Base-by-base conservation (phyloP, 1,140 invertebrate genomes). In the Drosophila tani region DNA sequence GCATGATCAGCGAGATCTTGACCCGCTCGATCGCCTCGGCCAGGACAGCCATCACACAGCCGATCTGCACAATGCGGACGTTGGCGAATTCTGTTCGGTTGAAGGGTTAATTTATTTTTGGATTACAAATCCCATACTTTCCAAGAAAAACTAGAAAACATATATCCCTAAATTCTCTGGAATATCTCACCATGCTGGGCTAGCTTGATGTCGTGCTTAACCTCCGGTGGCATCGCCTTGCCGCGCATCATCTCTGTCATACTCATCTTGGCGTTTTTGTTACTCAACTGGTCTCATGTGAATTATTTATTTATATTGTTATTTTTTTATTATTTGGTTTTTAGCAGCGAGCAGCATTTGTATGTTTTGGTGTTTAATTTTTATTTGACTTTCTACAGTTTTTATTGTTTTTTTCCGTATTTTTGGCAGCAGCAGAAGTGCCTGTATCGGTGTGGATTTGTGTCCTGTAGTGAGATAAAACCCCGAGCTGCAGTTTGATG, bases 1-100 rank as follows among this genome's bases (percentile, higher is more conserved):
- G 84, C 27, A 90, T 19, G n/a, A 90, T 82, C 5, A 90, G 29
- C 5, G 81, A 85, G 32, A 85, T 77, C 35, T 90, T 90, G 0
- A 85, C 51, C 15, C 81, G 64, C 11, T 79, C 70, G 1, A 82
- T 55, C 0, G 85, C 64, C 0, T 90, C 78, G 1, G 27, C 9
- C 15, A 88, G 41, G 9, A 38, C 56, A 51, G 50, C 6, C 15
- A 73, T 15, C 1, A 90, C 81, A 51, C 63, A 63, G 2, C 49
- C 43, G 11, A 88, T 73, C n/a, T 81, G 51, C 9, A 65, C 49
- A 1, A 24, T 8, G 5, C 81, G 75, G 17, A 57, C 49, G 7
- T 45, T 41, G 14, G 67, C 49, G 15, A 88, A 84, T 19, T 90
- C 84, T 88, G 17, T 0, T 9, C 7, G 0, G 8, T 14, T 12